Evolutionary conservation across 1,140 invertebrate genomes (phyloP).

Genomic region (Drosophila paulistorum): DNA sequence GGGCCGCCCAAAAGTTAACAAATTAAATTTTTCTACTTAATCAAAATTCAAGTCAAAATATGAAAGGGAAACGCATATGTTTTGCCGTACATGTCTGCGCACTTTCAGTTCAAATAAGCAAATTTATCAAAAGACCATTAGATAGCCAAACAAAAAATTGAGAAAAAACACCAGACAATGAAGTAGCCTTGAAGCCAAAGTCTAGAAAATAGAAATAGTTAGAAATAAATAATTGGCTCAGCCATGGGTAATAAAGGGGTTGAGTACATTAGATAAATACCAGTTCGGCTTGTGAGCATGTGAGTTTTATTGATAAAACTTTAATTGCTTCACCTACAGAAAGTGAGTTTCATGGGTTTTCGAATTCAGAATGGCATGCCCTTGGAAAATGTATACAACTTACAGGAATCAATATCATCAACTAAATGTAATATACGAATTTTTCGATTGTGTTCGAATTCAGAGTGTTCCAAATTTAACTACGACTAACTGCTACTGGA

Average conservation of each 20-base stretch:
- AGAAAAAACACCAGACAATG: slow-evolving; percentile 9
- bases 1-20: slow-evolving; percentile 65
- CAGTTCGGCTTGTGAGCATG: neutral
- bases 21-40: slow-evolving; percentile 76
- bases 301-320: slow-evolving; percentile 9
- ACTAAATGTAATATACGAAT: neutral
- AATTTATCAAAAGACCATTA: slow-evolving; percentile 73
- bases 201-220: slow-evolving; percentile 29
- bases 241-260: slow-evolving; percentile 23
- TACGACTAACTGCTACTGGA: too few relatives aligned
- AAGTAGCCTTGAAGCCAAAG: slow-evolving; percentile 58
- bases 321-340: neutral
- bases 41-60: slow-evolving; percentile 71
- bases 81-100: slow-evolving; percentile 28
- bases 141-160: slow-evolving; percentile 45
- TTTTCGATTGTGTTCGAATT: too few relatives aligned
- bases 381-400: neutral
- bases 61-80: slow-evolving; percentile 60
- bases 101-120: slow-evolving; percentile 69
- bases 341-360: neutral
- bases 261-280: slow-evolving; percentile 13
- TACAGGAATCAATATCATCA: neutral
- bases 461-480: too few relatives aligned
- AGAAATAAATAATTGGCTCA: slow-evolving; percentile 65
- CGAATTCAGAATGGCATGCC: neutral